Conservation (phyloP, 2,113 vertebrate species). For the Phrynosoma platyrhinos region DNA sequence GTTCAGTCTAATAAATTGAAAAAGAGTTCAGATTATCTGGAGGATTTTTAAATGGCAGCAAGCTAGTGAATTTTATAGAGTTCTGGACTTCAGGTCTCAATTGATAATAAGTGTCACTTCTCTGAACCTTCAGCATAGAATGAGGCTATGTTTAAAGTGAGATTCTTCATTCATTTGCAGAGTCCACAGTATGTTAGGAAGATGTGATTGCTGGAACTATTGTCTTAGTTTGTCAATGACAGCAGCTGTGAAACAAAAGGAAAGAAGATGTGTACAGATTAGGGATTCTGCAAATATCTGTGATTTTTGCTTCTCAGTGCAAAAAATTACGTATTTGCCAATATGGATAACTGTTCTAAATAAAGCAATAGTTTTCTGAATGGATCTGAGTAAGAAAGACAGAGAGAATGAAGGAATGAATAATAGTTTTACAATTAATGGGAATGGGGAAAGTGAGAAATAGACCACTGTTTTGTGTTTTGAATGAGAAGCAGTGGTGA, state of each 20-base stretch:
- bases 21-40: background rate
- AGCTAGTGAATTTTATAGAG: background rate
- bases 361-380: slow-evolving; percentile 9
- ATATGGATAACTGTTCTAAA: background rate
- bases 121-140: background rate
- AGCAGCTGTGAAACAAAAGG: slow-evolving; percentile 4
- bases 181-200: background rate
- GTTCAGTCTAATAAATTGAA: slow-evolving; percentile 2
- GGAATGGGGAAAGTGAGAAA: background rate
- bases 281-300: background rate
- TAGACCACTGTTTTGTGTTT: background rate
- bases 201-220: slow-evolving; percentile 2
- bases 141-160: background rate
- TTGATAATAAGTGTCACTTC: background rate
- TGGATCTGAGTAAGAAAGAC: background rate
- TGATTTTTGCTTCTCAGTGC: background rate
- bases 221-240: slow-evolving; percentile 18
- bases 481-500: background rate
- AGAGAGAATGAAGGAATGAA: background rate
- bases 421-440: background rate
- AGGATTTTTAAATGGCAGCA: slow-evolving; percentile 5
- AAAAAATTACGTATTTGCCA: background rate
- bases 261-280: slow-evolving; percentile 7
- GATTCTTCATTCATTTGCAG: slow-evolving; percentile 12
- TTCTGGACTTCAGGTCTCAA: background rate